phyloP scores from a whole-genome alignment of 23 tunicate genomes.

The Ascidia mentula region DNA sequence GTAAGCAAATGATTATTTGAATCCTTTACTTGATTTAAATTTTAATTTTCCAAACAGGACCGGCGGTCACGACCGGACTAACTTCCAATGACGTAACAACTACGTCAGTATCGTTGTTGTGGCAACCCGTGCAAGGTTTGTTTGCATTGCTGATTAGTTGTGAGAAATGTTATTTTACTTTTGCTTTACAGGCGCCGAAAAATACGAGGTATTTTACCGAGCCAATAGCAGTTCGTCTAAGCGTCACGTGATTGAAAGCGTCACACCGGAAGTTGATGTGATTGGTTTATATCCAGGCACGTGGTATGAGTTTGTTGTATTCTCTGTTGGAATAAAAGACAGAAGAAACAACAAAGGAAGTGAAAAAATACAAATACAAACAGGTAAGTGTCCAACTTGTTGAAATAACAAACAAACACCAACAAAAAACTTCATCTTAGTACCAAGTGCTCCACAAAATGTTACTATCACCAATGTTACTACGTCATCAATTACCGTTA shows the following conservation, averaged over 20 bases:
- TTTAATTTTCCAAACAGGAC: conserved; percentile 29
- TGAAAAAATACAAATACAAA: conserved; percentile 8
- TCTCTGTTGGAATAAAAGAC: conserved; percentile 48
- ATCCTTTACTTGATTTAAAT: neutral
- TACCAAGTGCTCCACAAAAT: conserved; percentile 40
- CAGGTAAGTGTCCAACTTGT: neutral
- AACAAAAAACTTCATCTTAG: conserved; percentile 19
- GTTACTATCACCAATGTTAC: conserved; percentile 38
- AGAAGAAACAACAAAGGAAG: conserved; percentile 55
- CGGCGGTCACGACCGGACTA: conserved; percentile 31
- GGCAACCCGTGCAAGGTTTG: conserved; percentile 47
- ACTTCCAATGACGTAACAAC: conserved; percentile 29
- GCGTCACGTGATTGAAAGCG: neutral
- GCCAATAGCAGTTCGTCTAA: neutral
- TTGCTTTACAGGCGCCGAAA: conserved; percentile 26
- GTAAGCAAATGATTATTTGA: conserved; percentile 7
- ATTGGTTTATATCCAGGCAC: conserved; percentile 50
- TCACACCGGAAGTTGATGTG: neutral
- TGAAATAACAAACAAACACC: neutral
- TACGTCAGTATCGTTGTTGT: conserved; percentile 40
- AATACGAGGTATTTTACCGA: conserved; percentile 6
- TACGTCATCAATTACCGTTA: conserved; percentile 24
- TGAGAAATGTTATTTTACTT: neutral
- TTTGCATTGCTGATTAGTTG: neutral
- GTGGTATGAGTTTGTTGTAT: conserved; percentile 66